Base-by-base conservation (phyloP, 2,888 invertebrate genomes). In the Rhingia campestris region DNA sequence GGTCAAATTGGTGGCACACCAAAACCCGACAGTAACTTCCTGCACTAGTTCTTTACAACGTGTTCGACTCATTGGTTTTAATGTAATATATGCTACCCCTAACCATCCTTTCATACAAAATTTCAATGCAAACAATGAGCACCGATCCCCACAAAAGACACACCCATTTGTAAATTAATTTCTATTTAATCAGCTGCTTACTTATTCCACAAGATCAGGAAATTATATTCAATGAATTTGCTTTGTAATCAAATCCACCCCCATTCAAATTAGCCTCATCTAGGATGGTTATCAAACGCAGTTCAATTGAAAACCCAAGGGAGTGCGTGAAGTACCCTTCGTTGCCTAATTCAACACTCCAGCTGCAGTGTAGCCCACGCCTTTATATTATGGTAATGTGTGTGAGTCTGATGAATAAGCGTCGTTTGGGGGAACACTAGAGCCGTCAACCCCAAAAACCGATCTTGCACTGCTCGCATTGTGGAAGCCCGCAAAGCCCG, bases 141-240 rank as follows among this genome's bases (percentile, higher is more conserved):
- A 32, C 10, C 6, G 56, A 56, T 56, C 56, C 14, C 43, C 4
- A 39, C 32, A 33, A 37, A 37, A 30, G 14, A 2, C 37, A 37
- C 32, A 67, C 10, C n/a, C 3, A 30, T 6, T 7, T 67, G 1
- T 22, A 43, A n/a, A 58, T 10, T 47, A 22, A 22, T n/a, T 1
- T 56, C 5, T 77, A 41, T 79, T 79, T 49, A 63, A 61, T 63
- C 81, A 82, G 81, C 81, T 77, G 81, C 56, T 41, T 39, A 37
- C 7, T 43, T 41, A 54, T 56, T 49, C 37, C 22, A 43, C 54
- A 67, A 22, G 74, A 74, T 69, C 56, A 14, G 35, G 30, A 12
- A 14, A 49, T 12, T 45, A 39, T 14, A 53, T 61, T 45, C 4
- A 7, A 56, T 56, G 32, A 74, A 69, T 61, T 43, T 45, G 63